Evolutionary conservation across 2,888 invertebrate species (phyloP).

Genomic region (Microplitis deprimator): DNA sequence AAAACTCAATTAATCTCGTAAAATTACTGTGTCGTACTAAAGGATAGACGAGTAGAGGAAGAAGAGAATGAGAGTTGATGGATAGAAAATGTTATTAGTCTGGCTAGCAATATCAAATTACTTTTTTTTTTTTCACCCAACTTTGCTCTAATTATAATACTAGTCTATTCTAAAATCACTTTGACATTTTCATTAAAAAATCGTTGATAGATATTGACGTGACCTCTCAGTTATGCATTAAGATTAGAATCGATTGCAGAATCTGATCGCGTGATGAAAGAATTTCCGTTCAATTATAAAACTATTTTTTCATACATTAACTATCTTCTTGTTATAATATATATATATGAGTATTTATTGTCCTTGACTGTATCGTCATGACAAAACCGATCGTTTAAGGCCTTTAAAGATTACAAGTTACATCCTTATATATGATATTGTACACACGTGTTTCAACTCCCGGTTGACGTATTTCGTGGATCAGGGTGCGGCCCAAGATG

Average conservation of each 20-base stretch:
- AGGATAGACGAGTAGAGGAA: not conserved
- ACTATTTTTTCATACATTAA: not conserved
- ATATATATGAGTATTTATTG: not conserved
- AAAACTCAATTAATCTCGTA: conserved; percentile 4
- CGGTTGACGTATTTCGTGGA: conserved; percentile 52
- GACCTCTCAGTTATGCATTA: not conserved
- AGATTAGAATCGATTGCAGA: conserved; percentile 18
- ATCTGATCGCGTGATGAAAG: conserved; percentile 16
- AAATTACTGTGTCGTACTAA: not conserved
- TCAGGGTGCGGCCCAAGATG: conserved; percentile 70
- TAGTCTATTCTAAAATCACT: not conserved
- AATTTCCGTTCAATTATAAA: conserved; percentile 17
- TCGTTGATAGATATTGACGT: not conserved
- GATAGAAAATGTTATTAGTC: not conserved
- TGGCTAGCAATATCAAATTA: not conserved
- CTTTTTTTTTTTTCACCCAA: not conserved
- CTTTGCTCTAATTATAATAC: not conserved
- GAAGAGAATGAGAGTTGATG: not conserved
- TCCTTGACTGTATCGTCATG: not conserved
- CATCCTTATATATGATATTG: conserved; percentile 12
- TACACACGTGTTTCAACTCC: conserved; percentile 47
- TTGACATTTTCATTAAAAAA: not conserved
- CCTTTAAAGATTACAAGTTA: not conserved
- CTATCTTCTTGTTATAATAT: not conserved
- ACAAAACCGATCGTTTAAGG: not conserved